A percentile compares a stretch with the other conserved stretches of the same genome.
phyloP scores from a whole-genome alignment of 2,888 invertebrate genomes.

The Epinotia bilunana region DNA sequence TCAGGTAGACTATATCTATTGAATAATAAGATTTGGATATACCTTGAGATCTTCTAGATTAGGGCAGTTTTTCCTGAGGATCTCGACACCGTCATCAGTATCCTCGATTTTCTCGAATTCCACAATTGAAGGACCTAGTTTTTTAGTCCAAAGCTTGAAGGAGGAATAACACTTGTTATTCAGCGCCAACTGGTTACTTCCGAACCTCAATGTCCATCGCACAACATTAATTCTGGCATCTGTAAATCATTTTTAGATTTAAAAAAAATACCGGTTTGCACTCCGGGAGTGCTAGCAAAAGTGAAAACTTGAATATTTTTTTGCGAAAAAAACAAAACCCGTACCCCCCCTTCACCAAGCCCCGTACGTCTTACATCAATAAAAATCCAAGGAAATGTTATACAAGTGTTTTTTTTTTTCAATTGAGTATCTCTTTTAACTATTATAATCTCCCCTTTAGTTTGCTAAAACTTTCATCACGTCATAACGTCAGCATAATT shows the following conservation, averaged over 20 bases:
- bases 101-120: background rate
- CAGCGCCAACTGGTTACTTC: background rate
- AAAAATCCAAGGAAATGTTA: too few relatives aligned
- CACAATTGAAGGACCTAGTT: background rate
- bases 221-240: slow-evolving; percentile 2
- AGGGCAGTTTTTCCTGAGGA: background rate
- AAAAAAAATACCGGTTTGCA: background rate
- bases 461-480: too few relatives aligned
- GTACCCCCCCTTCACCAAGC: too few relatives aligned
- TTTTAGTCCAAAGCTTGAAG: slow-evolving; percentile 1
- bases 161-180: background rate
- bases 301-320: too few relatives aligned
- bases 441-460: too few relatives aligned
- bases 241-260: background rate
- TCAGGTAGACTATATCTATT: too few relatives aligned
- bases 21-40: background rate
- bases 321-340: too few relatives aligned
- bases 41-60: slow-evolving; percentile 4
- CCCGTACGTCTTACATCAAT: too few relatives aligned
- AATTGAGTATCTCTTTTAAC: too few relatives aligned
- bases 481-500: too few relatives aligned
- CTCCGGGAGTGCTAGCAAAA: too few relatives aligned
- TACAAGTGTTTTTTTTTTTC: too few relatives aligned
- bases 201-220: background rate
- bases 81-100: background rate